Base-by-base conservation (phyloP, 1,140 invertebrate species). In the Probaryconus sp. region DNA sequence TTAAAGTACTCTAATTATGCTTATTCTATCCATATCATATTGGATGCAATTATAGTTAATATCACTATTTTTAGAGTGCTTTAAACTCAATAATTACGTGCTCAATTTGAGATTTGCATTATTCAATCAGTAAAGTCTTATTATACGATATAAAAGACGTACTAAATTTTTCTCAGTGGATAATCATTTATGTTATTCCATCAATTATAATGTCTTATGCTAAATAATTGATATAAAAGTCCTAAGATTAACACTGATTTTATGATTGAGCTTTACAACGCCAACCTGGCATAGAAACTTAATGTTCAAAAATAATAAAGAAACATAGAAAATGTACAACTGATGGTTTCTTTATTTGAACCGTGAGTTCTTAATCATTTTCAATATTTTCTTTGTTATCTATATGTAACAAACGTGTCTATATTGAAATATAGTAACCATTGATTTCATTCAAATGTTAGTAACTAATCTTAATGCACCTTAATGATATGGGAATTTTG, bases 11-110 rank as follows among this genome's bases (percentile, higher is more conserved):
- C 70, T 67, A 73, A 73, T 40, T 48, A 56, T 45, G 70, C 48
- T 67, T 73, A 67, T 56, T 20, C 50, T 67, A 67, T 61, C 26
- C 24, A 33, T 37, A 61, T 65, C 10, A 48, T 61, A 67, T 61
- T 48, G 53, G 53, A 73, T 73, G 47, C 47, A 61, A 61, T 73
- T 73, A 73, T 67, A 63, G 70, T 73, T 73, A 73, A 67, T 73
- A 73, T 73, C 61, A 73, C 70, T 61, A 73, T 72, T 40, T 5
- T 73, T 73, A 73, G 70, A 73, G 70, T 73, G 70, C 70, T 73
- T 73, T 72, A 72, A 72, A 72, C 69, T 24, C 7, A 7, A 24
- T 24, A 24, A 3, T 24, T 24, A 4, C 21, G 21, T 24, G 21
- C 7, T 7, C 7, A 24, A 24, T 24, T 64, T 56, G 42, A 14